A percentile compares a stretch with the other conserved stretches of the same genome.
These are phyloP conservation scores for Porites australiensis DNA, from an alignment of 64 coral and sea anemone genomes.

Conservation along the genomic window DNA sequence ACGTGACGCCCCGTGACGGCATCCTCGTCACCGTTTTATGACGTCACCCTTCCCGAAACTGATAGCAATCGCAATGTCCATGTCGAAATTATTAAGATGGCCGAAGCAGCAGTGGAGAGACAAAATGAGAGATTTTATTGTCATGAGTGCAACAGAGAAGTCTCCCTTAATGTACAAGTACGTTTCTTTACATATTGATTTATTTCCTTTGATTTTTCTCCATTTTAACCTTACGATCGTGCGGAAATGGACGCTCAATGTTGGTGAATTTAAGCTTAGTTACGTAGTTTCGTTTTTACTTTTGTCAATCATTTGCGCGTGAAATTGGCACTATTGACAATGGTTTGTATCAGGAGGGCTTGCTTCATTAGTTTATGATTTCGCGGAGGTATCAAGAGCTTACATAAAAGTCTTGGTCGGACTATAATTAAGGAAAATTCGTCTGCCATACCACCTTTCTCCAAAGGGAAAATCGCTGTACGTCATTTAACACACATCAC, in stretches of 20 bases:
- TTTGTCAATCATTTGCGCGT: background rate
- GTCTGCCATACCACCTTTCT: background rate
- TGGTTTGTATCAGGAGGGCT: background rate
- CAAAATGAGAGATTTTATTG: slow-evolving; percentile 82
- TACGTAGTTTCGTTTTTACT: slow-evolving; percentile 12
- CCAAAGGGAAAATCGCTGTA: background rate
- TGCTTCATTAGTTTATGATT: background rate
- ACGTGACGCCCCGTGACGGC: background rate
- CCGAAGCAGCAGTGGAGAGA: slow-evolving; percentile 92
- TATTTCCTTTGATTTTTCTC: background rate
- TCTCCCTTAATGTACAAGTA: slow-evolving; percentile 88
- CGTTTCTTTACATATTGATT: background rate
- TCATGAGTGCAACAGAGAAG: slow-evolving; percentile 86
- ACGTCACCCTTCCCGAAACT: slow-evolving; percentile 26
- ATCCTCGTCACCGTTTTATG: slow-evolving; percentile 9
- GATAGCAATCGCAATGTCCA: slow-evolving; percentile 18
- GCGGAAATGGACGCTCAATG: background rate
- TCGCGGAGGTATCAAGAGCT: background rate
- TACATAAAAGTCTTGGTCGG: too few species aligned
- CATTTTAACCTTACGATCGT: background rate
- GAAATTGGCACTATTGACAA: background rate
- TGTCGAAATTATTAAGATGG: slow-evolving; percentile 65
- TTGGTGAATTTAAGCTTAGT: background rate
- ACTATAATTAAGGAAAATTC: background rate
- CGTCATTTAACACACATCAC: background rate